Evolutionary conservation across 2,888 invertebrate species (phyloP), one percentile per base, ranked within the genome.

Genomic region (Hoplodrina ambigua): DNA sequence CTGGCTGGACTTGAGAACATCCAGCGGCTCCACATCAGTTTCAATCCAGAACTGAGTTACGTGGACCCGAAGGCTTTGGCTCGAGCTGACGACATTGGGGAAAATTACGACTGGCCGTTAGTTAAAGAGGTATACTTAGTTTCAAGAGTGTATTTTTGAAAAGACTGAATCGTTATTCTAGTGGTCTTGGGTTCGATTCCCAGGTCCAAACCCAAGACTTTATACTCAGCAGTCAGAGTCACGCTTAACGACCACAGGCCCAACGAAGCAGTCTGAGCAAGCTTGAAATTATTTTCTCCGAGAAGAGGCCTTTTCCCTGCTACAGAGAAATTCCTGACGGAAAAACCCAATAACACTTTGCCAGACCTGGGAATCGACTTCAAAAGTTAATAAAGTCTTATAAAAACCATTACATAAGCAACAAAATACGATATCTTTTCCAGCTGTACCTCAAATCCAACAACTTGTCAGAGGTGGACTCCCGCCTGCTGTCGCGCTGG

Each of bases 401-500:
- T 25, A 25, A 25, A 53, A 20, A 8, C 4, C 0, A 49, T n/a
- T 4, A 19, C 19, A 7, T n/a, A 6, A 10, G n/a, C n/a, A 50
- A 50, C 10, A 50, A 50, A 50, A 50, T n/a, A n/a, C n/a, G n/a
- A n/a, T 50, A 8, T 19, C n/a, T 63, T 77, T 91, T 93, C 37
- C 90, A 98, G 97, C 91, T 99, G 0, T 96, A 97, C 85, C 91
- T 99, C 13, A 96, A 97, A 83, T 97, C 97, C 78, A 98, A 98
- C 92, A 97, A 97, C 80, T 91, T 98, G 4, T 92, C 96, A 0
- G 96, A 96, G 80, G 90, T 98, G n/a, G 97, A 98, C 78, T 93
- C 94, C n/a, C 95, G 96, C 17, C 90, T 97, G 54, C 80, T 97
- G 4, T 96, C 96, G 0, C 96, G 97, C 64, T 98, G 98, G 98